phyloP scores from a whole-genome alignment of 2,888 invertebrate species.

The Mesorhabditis spiculigera region DNA sequence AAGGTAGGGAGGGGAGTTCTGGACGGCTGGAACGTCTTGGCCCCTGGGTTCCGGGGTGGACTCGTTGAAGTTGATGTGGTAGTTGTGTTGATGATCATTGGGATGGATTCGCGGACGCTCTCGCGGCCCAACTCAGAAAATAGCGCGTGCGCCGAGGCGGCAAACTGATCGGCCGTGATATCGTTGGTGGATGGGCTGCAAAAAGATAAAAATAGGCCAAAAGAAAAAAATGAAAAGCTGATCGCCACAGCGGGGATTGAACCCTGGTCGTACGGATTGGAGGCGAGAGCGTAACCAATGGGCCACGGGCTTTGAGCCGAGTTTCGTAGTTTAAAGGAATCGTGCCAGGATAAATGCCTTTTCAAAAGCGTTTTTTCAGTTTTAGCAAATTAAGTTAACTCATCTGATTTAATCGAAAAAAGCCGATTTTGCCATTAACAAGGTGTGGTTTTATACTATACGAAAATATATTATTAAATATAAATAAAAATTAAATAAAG shows the following conservation, averaged over 20 bases:
- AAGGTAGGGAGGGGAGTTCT: not conserved
- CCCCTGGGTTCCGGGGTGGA: not conserved
- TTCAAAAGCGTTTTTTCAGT: too few species aligned
- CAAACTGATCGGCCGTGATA: slow-evolving; percentile 5
- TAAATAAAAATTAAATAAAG: too few species aligned
- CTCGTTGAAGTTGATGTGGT: not conserved
- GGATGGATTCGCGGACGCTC: slow-evolving; percentile 13
- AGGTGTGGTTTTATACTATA: too few species aligned
- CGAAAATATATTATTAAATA: too few species aligned
- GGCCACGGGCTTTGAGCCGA: too few species aligned
- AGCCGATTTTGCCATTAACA: too few species aligned
- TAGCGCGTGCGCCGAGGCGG: slow-evolving; percentile 39
- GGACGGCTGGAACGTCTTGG: not conserved
- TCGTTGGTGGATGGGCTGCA: slow-evolving; percentile 1
- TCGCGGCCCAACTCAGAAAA: slow-evolving; percentile 37
- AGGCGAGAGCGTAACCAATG: too few species aligned
- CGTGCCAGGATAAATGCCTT: too few species aligned
- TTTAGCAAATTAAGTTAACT: not conserved
- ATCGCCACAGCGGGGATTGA: not conserved
- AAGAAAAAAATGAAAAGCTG: not conserved
- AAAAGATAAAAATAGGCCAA: not conserved
- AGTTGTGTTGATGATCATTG: slow-evolving; percentile 12
- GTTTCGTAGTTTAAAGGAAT: too few species aligned
- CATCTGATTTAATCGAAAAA: not conserved
- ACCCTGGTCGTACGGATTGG: too few species aligned